Conservation (phyloP, 2,888 invertebrate genomes). For the Dasysyrphus tricinctus region DNA sequence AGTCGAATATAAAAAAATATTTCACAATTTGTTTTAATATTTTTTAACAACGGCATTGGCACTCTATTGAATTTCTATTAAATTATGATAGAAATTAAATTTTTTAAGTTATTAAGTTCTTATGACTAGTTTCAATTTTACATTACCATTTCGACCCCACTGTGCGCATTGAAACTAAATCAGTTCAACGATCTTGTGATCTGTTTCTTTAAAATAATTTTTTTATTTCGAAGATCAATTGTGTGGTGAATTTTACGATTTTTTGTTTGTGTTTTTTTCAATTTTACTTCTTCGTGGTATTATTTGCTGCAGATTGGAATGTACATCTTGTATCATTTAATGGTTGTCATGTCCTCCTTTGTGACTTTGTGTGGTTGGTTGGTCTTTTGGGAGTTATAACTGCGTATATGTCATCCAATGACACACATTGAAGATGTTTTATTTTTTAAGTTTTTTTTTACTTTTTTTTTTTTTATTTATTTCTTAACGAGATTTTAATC, state of each 20-base stretch:
- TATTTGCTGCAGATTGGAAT: conserved; percentile 63
- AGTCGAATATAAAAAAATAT: not conserved
- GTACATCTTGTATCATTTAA: conserved; percentile 72
- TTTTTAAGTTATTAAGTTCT: too few relatives aligned
- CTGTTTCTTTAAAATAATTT: conserved; percentile 52
- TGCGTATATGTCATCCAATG: conserved; percentile 59
- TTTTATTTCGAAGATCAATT: conserved; percentile 70
- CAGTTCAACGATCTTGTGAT: conserved; percentile 75
- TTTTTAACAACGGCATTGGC: too few relatives aligned
- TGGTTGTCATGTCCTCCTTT: conserved; percentile 72
- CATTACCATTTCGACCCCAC: not conserved
- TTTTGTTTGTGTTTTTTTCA: conserved; percentile 16
- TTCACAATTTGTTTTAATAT: too few relatives aligned
- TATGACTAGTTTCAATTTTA: too few relatives aligned
- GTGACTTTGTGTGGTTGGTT: conserved; percentile 38
- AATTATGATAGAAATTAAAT: too few relatives aligned
- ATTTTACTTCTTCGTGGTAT: conserved; percentile 38
- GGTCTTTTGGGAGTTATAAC: conserved; percentile 31
- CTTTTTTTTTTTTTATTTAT: not conserved
- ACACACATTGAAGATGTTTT: conserved; percentile 58
- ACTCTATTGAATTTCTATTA: too few relatives aligned
- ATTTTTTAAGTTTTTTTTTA: conserved; percentile 32
- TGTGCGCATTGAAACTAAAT: conserved; percentile 36
- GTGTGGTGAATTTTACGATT: conserved; percentile 52
- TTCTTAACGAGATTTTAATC: conserved; percentile 51